Evolutionary conservation across 2,113 vertebrate genomes (phyloP), one percentile per base, ranked within the genome.

Genomic region (Macquaria ambigua): DNA sequence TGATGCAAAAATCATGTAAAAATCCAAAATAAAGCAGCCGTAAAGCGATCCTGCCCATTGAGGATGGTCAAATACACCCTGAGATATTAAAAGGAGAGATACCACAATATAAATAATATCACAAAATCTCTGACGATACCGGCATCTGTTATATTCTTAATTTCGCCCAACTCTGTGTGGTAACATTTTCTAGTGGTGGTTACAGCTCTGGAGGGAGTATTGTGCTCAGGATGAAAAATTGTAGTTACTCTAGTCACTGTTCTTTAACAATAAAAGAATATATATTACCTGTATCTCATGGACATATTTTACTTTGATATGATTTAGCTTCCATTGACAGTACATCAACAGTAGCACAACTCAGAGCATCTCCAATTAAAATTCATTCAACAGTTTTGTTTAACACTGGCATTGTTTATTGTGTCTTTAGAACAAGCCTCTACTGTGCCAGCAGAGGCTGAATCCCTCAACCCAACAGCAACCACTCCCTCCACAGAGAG

Each of bases 391-490:
- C 18, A 5, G 8, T 20, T 4, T 67, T 21, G 4, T 82, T 71
- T 56, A 67, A 68, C 18, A 5, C 52, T 11, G 6, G 0, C 16
- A 3, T 62, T 79, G 48, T 73, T 66, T 63, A 53, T 52, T 86
- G 53, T 82, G 63, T 82, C 81, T 82, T 55, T 43, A 95, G 95
- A 94, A 28, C 43, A 89, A 86, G 74, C 23, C 1, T 73, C 88
- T 1, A 68, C 88, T 15, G 72, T 66, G 61, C 68, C 86, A 8
- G 61, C 79, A 31, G 81, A 89, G n/a, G 69, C 72, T 0, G 74
- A 74, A 46, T 64, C 81, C 67, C 62, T 80, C 71, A 6, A 55
- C 31, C 37, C 82, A 8, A n/a, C 48, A 20, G 79, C 62, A 41
- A 48, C 66, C 23, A 18, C 67, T 68, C 48, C 66, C 12, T 83